Conservation (phyloP, 64 coral and sea anemone species). For the Porites australiensis region DNA sequence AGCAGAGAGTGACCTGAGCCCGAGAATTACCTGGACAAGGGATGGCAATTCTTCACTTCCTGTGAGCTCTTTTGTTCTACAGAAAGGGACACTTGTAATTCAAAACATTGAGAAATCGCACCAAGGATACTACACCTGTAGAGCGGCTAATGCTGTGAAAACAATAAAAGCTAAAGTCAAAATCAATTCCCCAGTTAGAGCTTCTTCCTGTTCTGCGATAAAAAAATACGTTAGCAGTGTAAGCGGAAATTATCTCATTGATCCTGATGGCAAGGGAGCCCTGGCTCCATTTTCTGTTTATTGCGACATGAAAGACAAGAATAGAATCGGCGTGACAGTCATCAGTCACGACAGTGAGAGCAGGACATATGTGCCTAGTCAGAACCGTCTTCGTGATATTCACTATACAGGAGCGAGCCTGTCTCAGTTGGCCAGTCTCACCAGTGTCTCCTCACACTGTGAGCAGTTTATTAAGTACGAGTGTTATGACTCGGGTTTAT, state of each 20-base stretch:
- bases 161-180: conserved; percentile 16
- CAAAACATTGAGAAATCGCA: conserved; percentile 3
- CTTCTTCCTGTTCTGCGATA: neutral
- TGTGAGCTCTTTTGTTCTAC: neutral
- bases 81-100: neutral
- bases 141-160: neutral
- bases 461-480: conserved; percentile 45
- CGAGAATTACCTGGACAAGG: neutral
- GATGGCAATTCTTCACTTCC: neutral
- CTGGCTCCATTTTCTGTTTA: conserved; percentile 38
- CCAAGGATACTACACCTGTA: conserved; percentile 1
- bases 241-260: conserved; percentile 45
- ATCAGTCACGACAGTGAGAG: conserved; percentile 51
- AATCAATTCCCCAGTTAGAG: neutral
- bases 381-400: neutral
- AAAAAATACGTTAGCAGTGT: neutral
- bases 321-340: conserved; percentile 45
- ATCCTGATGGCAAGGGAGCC: conserved; percentile 46
- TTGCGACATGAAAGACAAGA: conserved; percentile 48
- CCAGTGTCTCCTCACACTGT: conserved; percentile 12
- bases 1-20: neutral
- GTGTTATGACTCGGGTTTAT: neutral
- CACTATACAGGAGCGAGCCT: conserved; percentile 23
- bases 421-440: conserved; percentile 37
- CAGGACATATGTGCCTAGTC: neutral